Base-by-base conservation (phyloP, 2,113 vertebrate genomes). In the Willisornis vidua region DNA sequence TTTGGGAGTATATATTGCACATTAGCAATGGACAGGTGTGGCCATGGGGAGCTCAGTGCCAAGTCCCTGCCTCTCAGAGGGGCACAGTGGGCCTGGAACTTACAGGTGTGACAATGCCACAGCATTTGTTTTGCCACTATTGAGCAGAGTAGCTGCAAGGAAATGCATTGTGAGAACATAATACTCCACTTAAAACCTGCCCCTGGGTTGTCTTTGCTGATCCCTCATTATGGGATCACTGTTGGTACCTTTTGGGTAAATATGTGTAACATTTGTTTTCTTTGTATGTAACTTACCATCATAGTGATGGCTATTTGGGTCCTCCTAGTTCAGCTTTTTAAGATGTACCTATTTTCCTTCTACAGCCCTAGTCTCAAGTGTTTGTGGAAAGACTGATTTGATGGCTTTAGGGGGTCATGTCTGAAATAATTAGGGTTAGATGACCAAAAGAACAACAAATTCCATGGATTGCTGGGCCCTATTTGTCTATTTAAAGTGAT, bases 331-430 rank as follows among this genome's bases (percentile, higher is more conserved):
- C 25, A 65, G 31, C 31, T 54, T 72, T 54, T 29, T 48, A 59
- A 59, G 43, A 28, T 52, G 46, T 28, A 51, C 26, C 23, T 67
- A 1, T 20, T 92, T 89, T 63, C 63, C 51, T 66, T 84, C 28
- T 72, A 28, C n/a, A 2, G 2, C 49, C 80, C 28, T 61, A 39
- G 41, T 65, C 35, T 59, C 0, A 0, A 58, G 39, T 59, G 22
- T 51, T 77, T 90, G 37, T 37, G 37, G 23, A 62, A 66, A 9
- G 85, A 73, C 4, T 72, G 45, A 68, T 76, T 70, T 83, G 62
- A 73, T 87, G 72, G 54, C 63, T 71, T 70, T 72, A 66, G 19
- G 51, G 62, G 59, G 29, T 83, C n/a, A 10, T 39, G n/a, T 73
- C 68, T 55, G 55, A 92, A 88, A 59, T 55, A 29, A 25, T 55